phyloP scores from a whole-genome alignment of 2,113 vertebrate species.

The Lasiurus borealis region DNA sequence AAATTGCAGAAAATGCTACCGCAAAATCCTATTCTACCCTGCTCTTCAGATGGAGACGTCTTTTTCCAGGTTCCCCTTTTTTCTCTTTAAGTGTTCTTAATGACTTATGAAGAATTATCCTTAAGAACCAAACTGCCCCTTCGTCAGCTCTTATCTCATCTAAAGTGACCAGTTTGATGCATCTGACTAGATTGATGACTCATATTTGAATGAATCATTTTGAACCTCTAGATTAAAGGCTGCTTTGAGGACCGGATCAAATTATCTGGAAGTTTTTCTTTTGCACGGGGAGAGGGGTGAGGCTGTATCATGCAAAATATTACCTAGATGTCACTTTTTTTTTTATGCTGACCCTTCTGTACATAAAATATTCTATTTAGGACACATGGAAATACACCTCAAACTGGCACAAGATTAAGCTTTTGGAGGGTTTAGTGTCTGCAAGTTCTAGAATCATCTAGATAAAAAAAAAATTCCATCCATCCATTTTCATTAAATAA shows the following conservation, averaged over 20 bases:
- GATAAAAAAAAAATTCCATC: neutral
- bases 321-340: neutral
- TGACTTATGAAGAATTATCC: conserved; percentile 6
- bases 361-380: neutral
- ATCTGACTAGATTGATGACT: neutral
- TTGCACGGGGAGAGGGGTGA: neutral
- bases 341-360: neutral
- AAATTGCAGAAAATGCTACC: conserved; percentile 51
- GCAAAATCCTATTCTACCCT: neutral
- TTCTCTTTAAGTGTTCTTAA: neutral
- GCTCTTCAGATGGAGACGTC: neutral
- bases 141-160: neutral
- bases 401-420: neutral
- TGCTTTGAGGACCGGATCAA: neutral
- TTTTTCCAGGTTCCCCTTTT: neutral
- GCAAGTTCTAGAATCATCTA: neutral
- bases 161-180: conserved; percentile 18
- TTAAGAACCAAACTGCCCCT: conserved; percentile 20
- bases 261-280: neutral
- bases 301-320: neutral
- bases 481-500: conserved; percentile 25
- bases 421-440: neutral
- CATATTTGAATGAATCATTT: conserved; percentile 19
- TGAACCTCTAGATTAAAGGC: conserved; percentile 33
- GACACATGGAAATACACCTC: neutral